Conservation (phyloP, 1,140 invertebrate species). For the Zelostemma sp. region DNA sequence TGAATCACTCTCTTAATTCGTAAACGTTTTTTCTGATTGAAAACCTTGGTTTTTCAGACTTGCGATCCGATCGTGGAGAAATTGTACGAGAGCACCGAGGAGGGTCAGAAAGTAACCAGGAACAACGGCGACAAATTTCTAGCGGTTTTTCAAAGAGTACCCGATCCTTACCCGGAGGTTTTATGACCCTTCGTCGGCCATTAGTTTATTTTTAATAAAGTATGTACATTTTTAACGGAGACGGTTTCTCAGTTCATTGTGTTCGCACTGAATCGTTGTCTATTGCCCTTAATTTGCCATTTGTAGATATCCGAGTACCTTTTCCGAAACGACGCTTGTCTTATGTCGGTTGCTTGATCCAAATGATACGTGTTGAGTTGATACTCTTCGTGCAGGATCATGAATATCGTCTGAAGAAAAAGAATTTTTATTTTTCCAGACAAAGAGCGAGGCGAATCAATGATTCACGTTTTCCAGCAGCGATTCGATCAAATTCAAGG, state of each 20-base stretch:
- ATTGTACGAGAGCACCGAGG: constrained; percentile 94
- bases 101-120: constrained; percentile 97
- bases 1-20: not conserved
- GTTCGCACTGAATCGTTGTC: not conserved
- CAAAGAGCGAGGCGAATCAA: not conserved
- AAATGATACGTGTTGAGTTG: constrained; percentile 48
- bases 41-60: constrained; percentile 70
- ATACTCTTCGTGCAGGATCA: constrained; percentile 54
- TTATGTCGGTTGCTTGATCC: constrained; percentile 30
- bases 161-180: constrained; percentile 66
- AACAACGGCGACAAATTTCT: constrained; percentile 95
- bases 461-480: constrained; percentile 48
- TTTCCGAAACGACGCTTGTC: constrained; percentile 43
- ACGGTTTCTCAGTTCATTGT: not conserved
- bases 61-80: constrained; percentile 88
- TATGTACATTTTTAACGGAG: not conserved
- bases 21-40: not conserved
- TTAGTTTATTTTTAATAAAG: not conserved
- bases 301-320: constrained; percentile 1
- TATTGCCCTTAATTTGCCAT: not conserved
- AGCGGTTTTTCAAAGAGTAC: constrained; percentile 87
- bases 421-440: constrained; percentile 1
- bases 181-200: too few relatives aligned
- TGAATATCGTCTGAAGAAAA: constrained; percentile 56
- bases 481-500: constrained; percentile 30